These are phyloP conservation scores for Sarcophaga caerulescens DNA, from an alignment of 2,888 invertebrate genomes.

Conservation along the genomic window DNA sequence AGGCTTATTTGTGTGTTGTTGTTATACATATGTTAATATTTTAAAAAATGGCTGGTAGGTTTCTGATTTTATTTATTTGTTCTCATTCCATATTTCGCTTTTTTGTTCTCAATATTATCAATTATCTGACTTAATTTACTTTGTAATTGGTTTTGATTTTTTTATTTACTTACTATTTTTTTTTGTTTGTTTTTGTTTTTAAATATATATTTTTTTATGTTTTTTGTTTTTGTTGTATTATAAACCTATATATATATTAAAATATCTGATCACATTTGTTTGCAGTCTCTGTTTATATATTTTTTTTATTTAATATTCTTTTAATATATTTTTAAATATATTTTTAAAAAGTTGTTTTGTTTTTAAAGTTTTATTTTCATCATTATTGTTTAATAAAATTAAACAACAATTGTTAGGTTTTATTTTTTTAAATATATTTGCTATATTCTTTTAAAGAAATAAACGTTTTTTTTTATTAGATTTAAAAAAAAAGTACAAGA, in stretches of 20 bases:
- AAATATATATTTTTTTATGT: slow-evolving; percentile 61
- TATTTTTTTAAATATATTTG: slow-evolving; percentile 45
- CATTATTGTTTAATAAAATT: slow-evolving; percentile 58
- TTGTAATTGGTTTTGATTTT: slow-evolving; percentile 44
- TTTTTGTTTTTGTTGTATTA: slow-evolving; percentile 65
- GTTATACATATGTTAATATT: slow-evolving; percentile 69
- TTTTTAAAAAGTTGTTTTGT: slow-evolving; percentile 55
- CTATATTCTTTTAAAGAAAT: slow-evolving; percentile 36
- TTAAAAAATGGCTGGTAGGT: slow-evolving; percentile 69
- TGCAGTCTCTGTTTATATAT: slow-evolving; percentile 81
- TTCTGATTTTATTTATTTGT: slow-evolving; percentile 40
- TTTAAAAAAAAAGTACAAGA: slow-evolving; percentile 20
- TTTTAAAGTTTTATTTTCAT: slow-evolving; percentile 50
- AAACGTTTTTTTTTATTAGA: slow-evolving; percentile 23
- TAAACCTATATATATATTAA: slow-evolving; percentile 78
- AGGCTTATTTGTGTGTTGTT: slow-evolving; percentile 64
- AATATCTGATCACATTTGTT: slow-evolving; percentile 82
- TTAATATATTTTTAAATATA: slow-evolving; percentile 65
- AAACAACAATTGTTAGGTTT: slow-evolving; percentile 28
- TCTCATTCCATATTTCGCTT: not conserved
- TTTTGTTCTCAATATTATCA: slow-evolving; percentile 41
- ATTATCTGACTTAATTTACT: slow-evolving; percentile 38
- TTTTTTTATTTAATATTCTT: slow-evolving; percentile 70
- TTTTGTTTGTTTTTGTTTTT: slow-evolving; percentile 22
- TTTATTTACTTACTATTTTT: slow-evolving; percentile 56